These are phyloP conservation scores for Cebidichthys violaceus DNA, from an alignment of 2,113 vertebrate species.

Conservation along the genomic window DNA sequence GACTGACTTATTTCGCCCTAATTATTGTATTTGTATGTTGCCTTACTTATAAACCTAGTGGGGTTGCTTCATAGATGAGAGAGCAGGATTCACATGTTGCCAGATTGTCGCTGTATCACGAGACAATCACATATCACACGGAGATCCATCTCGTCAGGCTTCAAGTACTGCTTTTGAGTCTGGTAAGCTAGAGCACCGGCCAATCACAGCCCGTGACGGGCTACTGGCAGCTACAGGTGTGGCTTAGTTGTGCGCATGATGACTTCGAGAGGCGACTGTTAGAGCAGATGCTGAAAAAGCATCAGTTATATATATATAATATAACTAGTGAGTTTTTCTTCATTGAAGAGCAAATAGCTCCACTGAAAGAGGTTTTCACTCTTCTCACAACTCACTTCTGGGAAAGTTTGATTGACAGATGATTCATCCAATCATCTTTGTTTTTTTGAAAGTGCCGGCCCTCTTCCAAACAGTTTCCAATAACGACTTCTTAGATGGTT, in stretches of 20 bases:
- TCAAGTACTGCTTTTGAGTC: not conserved
- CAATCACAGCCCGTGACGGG: not conserved
- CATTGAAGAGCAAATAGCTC: not conserved
- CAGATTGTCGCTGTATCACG: not conserved
- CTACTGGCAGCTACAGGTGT: not conserved
- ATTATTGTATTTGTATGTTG: not conserved
- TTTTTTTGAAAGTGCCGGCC: not conserved
- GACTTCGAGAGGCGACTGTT: not conserved
- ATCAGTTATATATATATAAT: not conserved
- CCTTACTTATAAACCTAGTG: not conserved
- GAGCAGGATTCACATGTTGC: not conserved
- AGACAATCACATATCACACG: not conserved
- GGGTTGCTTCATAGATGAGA: not conserved
- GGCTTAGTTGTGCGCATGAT: not conserved
- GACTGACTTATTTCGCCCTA: conserved; percentile 6
- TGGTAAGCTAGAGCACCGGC: not conserved
- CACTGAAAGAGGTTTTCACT: not conserved
- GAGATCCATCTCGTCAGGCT: not conserved
- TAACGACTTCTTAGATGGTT: not conserved
- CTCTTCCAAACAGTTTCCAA: not conserved
- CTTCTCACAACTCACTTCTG: not conserved
- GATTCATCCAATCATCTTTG: not conserved
- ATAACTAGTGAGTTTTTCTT: not conserved
- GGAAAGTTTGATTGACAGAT: not conserved
- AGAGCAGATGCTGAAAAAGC: not conserved